Evolutionary conservation across 1,140 invertebrate species (phyloP), one percentile per base, ranked within the genome.

Genomic region (Samia ricini): DNA sequence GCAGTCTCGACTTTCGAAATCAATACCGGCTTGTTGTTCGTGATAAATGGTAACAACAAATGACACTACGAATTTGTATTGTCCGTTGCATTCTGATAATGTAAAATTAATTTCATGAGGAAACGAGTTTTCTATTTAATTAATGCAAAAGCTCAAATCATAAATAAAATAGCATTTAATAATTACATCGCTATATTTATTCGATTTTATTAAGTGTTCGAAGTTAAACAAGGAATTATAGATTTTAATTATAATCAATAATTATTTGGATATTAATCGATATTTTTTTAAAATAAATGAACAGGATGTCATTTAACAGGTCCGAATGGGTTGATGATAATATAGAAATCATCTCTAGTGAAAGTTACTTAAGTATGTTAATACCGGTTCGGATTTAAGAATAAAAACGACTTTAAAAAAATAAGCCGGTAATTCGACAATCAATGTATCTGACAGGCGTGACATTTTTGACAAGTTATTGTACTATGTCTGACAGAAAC

Each of bases 311-410:
- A 42, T 4, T 42, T 15, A 15, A 42, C 33, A 42, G 33, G 33
- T 42, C n/a, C 15, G 33, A 42, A 10, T 42, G n/a, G 15, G n/a
- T n/a, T n/a, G n/a, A n/a, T n/a, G n/a, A n/a, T n/a, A n/a, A 42
- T 10, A 15, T 42, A 4, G 33, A 42, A 15, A 15, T 42, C 10
- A 42, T 52, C 51, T 15, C 6, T n/a, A 36, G 71, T 74, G 76
- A 79, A 79, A 79, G 76, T 74, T 58, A 49, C 19, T 29, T 8
- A 58, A 76, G 68, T 72, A 67, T 23, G 60, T 55, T 19, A 51
- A 36, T 64, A 74, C 71, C 71, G 64, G 76, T 72, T 52, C 52
- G 49, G 63, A 59, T 72, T 68, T 70, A 71, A 64, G 23, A 58
- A 63, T 23, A 24, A 18, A 18, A 59, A 33, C 26, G 56, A 15